A percentile compares a stretch with the other conserved stretches of the same genome.
Conservation (phyloP, 1,140 invertebrate species). For the Drosophila lacertosa region DNA sequence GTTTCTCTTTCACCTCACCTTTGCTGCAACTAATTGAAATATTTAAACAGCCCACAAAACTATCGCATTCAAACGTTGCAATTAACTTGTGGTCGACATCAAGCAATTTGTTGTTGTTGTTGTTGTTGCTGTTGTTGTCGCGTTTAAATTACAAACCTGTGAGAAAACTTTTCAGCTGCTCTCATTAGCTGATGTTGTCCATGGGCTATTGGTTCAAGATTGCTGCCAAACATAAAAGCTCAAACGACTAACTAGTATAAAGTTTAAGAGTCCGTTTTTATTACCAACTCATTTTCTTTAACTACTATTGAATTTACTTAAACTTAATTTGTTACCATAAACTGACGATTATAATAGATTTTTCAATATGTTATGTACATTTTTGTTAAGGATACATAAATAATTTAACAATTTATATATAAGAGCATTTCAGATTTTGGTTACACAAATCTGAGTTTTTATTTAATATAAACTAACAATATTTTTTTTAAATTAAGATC, state of each 20-base stretch:
- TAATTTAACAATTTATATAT: too few relatives aligned
- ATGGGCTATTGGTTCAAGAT: constrained; percentile 1
- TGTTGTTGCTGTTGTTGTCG: constrained; percentile 34
- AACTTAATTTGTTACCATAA: too few relatives aligned
- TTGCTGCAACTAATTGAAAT: constrained; percentile 70
- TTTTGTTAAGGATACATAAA: too few relatives aligned
- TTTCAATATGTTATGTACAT: too few relatives aligned
- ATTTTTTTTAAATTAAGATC: constrained; percentile 62
- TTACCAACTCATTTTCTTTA: too few relatives aligned
- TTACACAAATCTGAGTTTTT: not conserved
- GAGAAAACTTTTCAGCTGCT: constrained; percentile 49
- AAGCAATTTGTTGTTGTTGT: constrained; percentile 27
- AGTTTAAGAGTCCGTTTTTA: too few relatives aligned
- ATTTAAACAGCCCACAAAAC: constrained; percentile 70
- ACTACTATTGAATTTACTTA: too few relatives aligned
- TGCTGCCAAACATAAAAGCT: too few relatives aligned
- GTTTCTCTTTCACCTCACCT: constrained; percentile 15
- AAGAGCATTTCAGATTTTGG: constrained; percentile 19
- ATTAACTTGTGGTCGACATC: constrained; percentile 68
- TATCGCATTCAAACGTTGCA: constrained; percentile 75
- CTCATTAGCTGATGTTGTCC: constrained; percentile 7
- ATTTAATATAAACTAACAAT: not conserved
- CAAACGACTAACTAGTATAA: too few relatives aligned
- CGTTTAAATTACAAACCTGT: constrained; percentile 70
- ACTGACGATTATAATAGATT: too few relatives aligned